Percentiles rank a stretch among this genome's conserved stretches.
Conservation (phyloP, 2,113 vertebrate species). For the Scortum barcoo region DNA sequence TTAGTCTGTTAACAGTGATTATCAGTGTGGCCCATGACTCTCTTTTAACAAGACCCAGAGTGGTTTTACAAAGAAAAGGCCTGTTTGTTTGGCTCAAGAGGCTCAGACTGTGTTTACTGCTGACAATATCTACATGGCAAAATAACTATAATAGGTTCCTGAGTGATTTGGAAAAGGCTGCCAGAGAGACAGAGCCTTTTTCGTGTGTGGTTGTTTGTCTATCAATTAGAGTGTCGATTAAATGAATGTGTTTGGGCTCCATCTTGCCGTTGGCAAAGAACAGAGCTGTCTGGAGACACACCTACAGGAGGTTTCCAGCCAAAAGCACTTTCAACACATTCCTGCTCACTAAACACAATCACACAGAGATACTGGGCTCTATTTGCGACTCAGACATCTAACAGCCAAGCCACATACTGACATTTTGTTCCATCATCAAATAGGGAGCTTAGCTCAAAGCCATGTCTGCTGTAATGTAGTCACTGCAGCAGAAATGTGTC, state of each 20-base stretch:
- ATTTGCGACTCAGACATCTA: slow-evolving; percentile 32
- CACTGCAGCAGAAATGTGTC: not conserved
- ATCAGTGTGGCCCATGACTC: slow-evolving; percentile 26
- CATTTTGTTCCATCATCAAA: slow-evolving; percentile 34
- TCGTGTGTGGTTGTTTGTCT: slow-evolving; percentile 47
- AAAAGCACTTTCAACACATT: slow-evolving; percentile 52
- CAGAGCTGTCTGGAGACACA: slow-evolving; percentile 35
- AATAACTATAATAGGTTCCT: slow-evolving; percentile 52
- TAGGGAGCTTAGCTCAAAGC: not conserved
- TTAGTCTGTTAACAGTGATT: slow-evolving; percentile 31
- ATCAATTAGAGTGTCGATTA: slow-evolving; percentile 53
- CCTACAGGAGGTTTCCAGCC: slow-evolving; percentile 50
- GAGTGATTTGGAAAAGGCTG: slow-evolving; percentile 50
- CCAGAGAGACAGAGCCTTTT: slow-evolving; percentile 23
- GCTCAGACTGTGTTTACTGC: slow-evolving; percentile 48
- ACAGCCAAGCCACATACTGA: slow-evolving; percentile 27
- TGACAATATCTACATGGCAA: slow-evolving; percentile 59
- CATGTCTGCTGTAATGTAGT: not conserved
- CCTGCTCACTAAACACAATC: slow-evolving; percentile 24
- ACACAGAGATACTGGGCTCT: slow-evolving; percentile 19
- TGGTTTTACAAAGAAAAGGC: slow-evolving; percentile 26
- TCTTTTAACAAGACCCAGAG: slow-evolving; percentile 48
- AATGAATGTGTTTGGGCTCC: slow-evolving; percentile 57
- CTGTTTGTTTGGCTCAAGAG: slow-evolving; percentile 35
- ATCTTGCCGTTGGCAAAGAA: slow-evolving; percentile 44